Base-by-base conservation (phyloP, 1,140 invertebrate species). In the Drosophila lacertosa region DNA sequence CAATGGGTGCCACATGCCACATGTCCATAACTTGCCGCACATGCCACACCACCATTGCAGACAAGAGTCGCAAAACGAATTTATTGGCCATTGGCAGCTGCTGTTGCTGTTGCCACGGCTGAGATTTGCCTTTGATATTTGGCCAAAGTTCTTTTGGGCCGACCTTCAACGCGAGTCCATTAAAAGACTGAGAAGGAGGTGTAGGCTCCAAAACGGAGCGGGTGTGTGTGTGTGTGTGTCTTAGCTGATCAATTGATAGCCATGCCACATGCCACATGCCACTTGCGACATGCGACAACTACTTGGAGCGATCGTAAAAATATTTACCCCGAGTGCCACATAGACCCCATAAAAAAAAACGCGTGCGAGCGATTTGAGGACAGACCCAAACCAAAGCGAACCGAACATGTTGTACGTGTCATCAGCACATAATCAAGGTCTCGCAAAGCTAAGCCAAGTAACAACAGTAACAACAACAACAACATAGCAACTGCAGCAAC, bases 351-450 rank as follows among this genome's bases (percentile, higher is more conserved):
- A 37, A 55, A 64, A 33, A 33, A 29, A 35, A 59, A 47, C 40
- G 55, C 45, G 55, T 33, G 16, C 48, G 29, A 18, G 26, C 40
- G 39, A 45, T 55, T 55, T 57, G 51, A 51, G 58, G 45, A 62
- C 58, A 51, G 51, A 53, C 47, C 13, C n/a, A n/a, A n/a, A n/a
- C n/a, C n/a, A n/a, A n/a, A n/a, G n/a, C n/a, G n/a, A n/a, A n/a
- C n/a, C 32, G 16, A 53, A 65, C 32, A 62, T 45, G 40, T 24
- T 57, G 65, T 53, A 62, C 65, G 65, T 62, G 57, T 62, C 65
- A 62, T 68, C 57, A 62, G 47, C 65, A 53, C 58, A 62, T 68
- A 45, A 68, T 62, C 65, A 68, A 68, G 58, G 57, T 62, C 58
- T 63, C 24, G 24, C 24, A 32, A n/a, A n/a, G 45, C 24, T 26